Percentiles rank a stretch among this genome's conserved stretches.
These are phyloP conservation scores for Pseudomyrmex sp. DNA, from an alignment of 1,140 invertebrate species.

Conservation along the genomic window DNA sequence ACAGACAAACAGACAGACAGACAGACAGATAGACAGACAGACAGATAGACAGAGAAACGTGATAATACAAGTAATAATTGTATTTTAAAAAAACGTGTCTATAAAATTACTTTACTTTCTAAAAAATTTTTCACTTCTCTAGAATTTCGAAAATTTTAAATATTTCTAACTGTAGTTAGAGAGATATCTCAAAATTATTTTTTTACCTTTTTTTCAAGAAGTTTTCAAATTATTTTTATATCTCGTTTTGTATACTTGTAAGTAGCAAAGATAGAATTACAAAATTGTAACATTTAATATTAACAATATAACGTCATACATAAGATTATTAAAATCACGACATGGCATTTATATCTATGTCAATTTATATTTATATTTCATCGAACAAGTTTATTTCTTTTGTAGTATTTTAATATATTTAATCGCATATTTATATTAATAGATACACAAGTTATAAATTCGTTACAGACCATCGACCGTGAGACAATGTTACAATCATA, in stretches of 20 bases:
- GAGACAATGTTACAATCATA: slow-evolving; percentile 62
- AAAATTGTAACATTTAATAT: background rate
- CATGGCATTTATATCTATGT: background rate
- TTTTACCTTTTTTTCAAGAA: too few species aligned
- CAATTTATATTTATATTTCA: background rate
- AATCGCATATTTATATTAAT: slow-evolving; percentile 70
- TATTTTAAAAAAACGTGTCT: background rate
- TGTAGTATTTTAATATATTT: slow-evolving; percentile 24
- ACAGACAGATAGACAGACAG: too few species aligned
- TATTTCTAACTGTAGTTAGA: background rate
- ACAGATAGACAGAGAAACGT: too few species aligned
- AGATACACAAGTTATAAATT: slow-evolving; percentile 59
- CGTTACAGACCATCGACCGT: slow-evolving; percentile 63
- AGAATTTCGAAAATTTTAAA: too few species aligned
- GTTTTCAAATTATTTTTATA: background rate
- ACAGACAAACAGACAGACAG: too few species aligned
- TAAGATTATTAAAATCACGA: background rate
- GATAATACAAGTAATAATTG: too few species aligned
- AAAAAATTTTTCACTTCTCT: background rate
- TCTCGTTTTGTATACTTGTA: too few species aligned
- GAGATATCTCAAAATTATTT: background rate
- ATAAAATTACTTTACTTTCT: background rate
- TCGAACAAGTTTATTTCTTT: slow-evolving; percentile 22
- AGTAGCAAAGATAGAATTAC: background rate
- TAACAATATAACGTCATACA: background rate